Base-by-base conservation (phyloP, 2,888 invertebrate species). In the Panorpa germanica region DNA sequence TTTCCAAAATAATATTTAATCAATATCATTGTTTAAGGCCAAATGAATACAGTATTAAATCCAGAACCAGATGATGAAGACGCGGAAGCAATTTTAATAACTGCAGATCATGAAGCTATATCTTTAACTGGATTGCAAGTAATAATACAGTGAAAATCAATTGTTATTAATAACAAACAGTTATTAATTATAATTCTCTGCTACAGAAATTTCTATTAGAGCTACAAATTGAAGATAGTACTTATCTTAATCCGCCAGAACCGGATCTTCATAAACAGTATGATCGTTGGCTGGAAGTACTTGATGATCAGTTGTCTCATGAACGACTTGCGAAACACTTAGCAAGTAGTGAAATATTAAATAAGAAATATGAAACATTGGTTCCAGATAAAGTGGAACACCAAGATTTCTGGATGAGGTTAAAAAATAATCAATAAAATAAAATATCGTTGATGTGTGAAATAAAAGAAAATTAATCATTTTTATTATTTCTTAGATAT, bases 371-470 rank as follows among this genome's bases (percentile, higher is more conserved):
- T 47, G 59, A 65, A 28, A 64, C 63, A 43, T 57, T 83, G 35
- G 82, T 82, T 40, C 73, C 76, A 4, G 63, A 66, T 31, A 62
- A 66, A 25, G 74, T 82, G 10, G 60, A 71, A 2, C 72, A 78
- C 42, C 64, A 70, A 12, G 61, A 73, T 36, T 85, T 83, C 52
- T 85, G 83, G 83, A 70, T 76, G 46, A 62, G 81, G 67, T 67
- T 30, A 41, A 19, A n/a, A n/a, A 7, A 13, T 31, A 3, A 3
- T n/a, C 2, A 30, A 30, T 26, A 8, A 27, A 30, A 27, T 27
- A 4, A 15, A 15, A 3, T 14, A 3, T 27, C 13, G 8, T 27
- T 27, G 10, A 4, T n/a, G 3, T 17, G 8, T 14, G 22, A 16
- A n/a, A 19, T 8, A 19, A 20, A 7, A 10, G 14, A n/a, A 5